Percentiles rank a stretch among this genome's conserved stretches.
Evolutionary conservation across 1,140 invertebrate genomes (phyloP).

Genomic region (Caenorhabditis inopinata): DNA sequence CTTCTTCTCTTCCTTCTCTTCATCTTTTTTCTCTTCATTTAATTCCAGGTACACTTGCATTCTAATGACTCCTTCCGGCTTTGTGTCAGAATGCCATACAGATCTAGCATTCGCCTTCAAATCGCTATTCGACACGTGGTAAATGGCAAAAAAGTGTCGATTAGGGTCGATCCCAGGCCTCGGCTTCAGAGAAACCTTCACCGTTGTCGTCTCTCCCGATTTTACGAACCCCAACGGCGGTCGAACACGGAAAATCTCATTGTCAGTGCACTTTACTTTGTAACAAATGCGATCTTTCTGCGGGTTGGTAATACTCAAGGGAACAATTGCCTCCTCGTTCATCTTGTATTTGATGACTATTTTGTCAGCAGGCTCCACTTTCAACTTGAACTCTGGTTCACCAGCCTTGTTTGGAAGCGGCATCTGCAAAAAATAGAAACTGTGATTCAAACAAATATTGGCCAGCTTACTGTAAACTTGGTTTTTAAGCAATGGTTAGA

Average conservation of each 20-base stretch:
- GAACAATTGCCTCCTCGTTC: background rate
- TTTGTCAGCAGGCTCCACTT: background rate
- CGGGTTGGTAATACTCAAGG: background rate
- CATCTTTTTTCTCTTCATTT: background rate
- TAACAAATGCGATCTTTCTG: constrained; percentile 3
- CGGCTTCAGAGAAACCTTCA: constrained; percentile 50
- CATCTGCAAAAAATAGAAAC: background rate
- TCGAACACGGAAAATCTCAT: constrained; percentile 61
- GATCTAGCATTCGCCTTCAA: constrained; percentile 39
- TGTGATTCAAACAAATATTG: no score
- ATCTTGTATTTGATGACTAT: background rate
- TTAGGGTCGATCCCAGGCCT: constrained; percentile 53
- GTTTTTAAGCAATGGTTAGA: constrained; percentile 27
- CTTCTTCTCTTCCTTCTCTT: constrained; percentile 46
- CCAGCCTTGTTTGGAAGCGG: constrained; percentile 14
- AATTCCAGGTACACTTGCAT: background rate
- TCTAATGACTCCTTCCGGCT: background rate
- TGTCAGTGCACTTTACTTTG: constrained; percentile 58
- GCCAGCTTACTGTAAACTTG: background rate
- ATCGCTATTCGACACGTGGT: constrained; percentile 49
- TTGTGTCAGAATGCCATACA: background rate
- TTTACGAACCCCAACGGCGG: constrained; percentile 50
- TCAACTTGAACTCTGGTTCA: background rate
- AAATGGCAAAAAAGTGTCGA: constrained; percentile 59
- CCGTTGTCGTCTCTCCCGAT: constrained; percentile 39